phyloP scores from a whole-genome alignment of 2,888 invertebrate species.

The Lamellibrachia satsuma region DNA sequence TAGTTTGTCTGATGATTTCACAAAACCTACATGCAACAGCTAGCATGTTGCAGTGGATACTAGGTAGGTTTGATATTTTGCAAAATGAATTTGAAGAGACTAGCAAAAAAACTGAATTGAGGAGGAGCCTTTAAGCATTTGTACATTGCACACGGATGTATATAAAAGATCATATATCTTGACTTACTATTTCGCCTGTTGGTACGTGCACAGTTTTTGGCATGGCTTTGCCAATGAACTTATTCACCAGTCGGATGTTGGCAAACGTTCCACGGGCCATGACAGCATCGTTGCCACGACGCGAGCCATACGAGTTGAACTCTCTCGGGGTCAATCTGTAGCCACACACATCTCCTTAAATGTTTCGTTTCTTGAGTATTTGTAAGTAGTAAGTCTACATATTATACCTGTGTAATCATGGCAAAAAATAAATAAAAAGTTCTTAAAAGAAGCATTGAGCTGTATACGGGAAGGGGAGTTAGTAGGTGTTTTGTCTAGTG shows the following conservation, averaged over 20 bases:
- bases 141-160: no score
- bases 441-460: no score
- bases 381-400: neutral
- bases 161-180: neutral
- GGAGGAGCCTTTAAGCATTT: no score
- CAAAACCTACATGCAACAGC: no score
- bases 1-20: no score
- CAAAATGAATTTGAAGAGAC: no score
- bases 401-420: neutral
- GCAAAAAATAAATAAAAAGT: no score
- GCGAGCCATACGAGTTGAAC: constrained; percentile 97
- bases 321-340: constrained; percentile 85
- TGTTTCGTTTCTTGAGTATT: neutral
- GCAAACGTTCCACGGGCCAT: constrained; percentile 99
- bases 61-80: no score
- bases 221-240: constrained; percentile 71
- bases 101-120: no score
- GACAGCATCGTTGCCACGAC: constrained; percentile 95
- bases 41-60: no score
- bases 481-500: no score
- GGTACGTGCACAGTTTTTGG: constrained; percentile 89
- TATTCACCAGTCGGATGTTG: constrained; percentile 94
- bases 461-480: no score
- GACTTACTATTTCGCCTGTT: constrained; percentile 79
- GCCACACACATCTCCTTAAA: neutral